Evolutionary conservation across 2,113 vertebrate species (phyloP).

Genomic region (Amphiprion ocellaris): DNA sequence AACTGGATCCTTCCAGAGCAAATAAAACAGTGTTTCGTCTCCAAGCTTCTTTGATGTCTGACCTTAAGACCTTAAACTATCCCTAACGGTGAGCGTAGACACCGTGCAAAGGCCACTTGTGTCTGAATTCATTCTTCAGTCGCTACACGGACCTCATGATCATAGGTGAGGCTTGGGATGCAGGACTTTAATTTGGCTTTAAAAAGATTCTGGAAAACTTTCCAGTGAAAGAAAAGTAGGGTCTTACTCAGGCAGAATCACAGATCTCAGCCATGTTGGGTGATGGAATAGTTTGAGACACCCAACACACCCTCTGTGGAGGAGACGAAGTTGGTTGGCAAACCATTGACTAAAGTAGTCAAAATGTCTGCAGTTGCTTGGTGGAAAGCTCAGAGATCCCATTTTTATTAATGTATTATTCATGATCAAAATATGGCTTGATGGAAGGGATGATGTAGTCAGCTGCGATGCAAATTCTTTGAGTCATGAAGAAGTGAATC

Average conservation of each 20-base stretch:
- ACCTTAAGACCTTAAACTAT: neutral
- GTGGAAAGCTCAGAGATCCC: neutral
- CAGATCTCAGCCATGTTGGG: neutral
- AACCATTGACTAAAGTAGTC: neutral
- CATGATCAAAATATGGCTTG: neutral
- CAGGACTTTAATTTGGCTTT: neutral
- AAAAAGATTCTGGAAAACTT: constrained; percentile 14
- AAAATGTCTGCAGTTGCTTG: neutral
- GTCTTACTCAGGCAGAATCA: neutral
- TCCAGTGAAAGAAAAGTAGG: neutral
- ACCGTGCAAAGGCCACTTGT: neutral
- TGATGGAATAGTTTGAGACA: neutral
- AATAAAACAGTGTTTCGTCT: neutral
- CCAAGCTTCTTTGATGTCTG: neutral
- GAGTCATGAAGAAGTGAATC: neutral
- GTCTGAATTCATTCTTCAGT: neutral
- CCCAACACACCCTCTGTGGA: neutral
- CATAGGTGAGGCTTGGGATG: neutral
- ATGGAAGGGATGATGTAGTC: neutral
- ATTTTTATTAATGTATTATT: neutral
- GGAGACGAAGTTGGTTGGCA: neutral
- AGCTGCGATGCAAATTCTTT: neutral
- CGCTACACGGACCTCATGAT: constrained; percentile 3
- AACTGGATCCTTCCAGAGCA: neutral
- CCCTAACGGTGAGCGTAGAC: neutral